phyloP scores from a whole-genome alignment of 2,888 invertebrate species.

The Melikaiella ostensackeni region DNA sequence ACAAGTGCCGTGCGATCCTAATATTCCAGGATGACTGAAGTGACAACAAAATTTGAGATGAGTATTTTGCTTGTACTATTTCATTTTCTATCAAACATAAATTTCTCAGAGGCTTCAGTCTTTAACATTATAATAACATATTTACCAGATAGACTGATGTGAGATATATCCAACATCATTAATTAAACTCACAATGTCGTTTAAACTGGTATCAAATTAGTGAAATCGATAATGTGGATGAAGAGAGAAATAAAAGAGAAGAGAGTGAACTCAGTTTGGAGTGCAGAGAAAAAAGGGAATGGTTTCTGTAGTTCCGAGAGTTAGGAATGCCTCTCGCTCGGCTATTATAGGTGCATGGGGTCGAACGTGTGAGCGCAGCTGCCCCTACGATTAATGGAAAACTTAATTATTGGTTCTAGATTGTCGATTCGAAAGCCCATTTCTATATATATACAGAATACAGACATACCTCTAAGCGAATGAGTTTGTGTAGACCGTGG shows the following conservation, averaged over 20 bases:
- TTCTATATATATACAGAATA: not conserved
- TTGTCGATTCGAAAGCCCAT: not conserved
- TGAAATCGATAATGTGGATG: not conserved
- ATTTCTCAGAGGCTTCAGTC: too few species aligned
- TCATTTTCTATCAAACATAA: too few species aligned
- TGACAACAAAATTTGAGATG: too few species aligned
- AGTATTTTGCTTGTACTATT: too few species aligned
- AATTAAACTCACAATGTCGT: not conserved
- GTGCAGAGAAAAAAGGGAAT: slow-evolving; percentile 6
- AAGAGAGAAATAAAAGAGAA: not conserved
- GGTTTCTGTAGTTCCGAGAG: not conserved
- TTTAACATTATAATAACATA: too few species aligned
- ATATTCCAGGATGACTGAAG: too few species aligned
- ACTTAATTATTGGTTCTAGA: slow-evolving; percentile 68
- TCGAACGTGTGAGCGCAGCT: slow-evolving; percentile 67
- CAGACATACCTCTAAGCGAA: not conserved
- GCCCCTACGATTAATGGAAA: slow-evolving; percentile 72
- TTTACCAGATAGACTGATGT: too few species aligned
- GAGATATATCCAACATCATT: not conserved
- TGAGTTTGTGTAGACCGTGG: not conserved
- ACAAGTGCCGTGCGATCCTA: too few species aligned
- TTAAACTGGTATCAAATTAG: not conserved
- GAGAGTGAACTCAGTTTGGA: not conserved
- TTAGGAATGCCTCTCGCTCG: not conserved
- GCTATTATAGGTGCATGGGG: slow-evolving; percentile 7